phyloP scores from a whole-genome alignment of 2,888 invertebrate species.

The Epinotia demarniana region DNA sequence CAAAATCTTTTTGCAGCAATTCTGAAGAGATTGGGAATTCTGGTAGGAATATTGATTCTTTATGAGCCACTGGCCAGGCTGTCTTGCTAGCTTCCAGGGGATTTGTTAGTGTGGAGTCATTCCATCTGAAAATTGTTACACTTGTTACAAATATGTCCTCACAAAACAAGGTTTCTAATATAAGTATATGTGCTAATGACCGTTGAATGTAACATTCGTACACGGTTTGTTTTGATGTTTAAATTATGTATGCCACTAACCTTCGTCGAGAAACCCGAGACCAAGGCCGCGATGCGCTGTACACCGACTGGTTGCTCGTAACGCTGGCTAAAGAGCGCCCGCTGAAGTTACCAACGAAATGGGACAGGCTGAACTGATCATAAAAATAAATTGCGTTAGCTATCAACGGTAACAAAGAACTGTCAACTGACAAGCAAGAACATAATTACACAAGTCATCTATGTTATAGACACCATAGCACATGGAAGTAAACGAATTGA shows the following conservation, averaged over 20 bases:
- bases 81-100: constrained; percentile 87
- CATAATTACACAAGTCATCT: constrained; percentile 40
- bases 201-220: constrained; percentile 32
- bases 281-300: constrained; percentile 87
- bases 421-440: constrained; percentile 49
- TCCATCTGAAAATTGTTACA: constrained; percentile 83
- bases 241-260: constrained; percentile 71
- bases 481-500: constrained; percentile 23
- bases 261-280: constrained; percentile 87
- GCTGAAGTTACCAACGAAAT: constrained; percentile 85
- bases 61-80: constrained; percentile 92
- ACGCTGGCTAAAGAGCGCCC: constrained; percentile 85
- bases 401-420: constrained; percentile 58
- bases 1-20: constrained; percentile 84
- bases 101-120: constrained; percentile 86
- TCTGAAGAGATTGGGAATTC: constrained; percentile 91
- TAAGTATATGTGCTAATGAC: background rate
- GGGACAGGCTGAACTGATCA: constrained; percentile 84
- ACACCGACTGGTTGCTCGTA: constrained; percentile 85
- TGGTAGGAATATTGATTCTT: constrained; percentile 94
- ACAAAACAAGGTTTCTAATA: background rate
- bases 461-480: constrained; percentile 27
- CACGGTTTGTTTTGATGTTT: constrained; percentile 58
- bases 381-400: constrained; percentile 57
- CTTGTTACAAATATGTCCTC: background rate